A percentile compares a stretch with the other conserved stretches of the same genome.
Evolutionary conservation across 2,888 invertebrate genomes (phyloP).

Genomic region (Macrophya annulata): DNA sequence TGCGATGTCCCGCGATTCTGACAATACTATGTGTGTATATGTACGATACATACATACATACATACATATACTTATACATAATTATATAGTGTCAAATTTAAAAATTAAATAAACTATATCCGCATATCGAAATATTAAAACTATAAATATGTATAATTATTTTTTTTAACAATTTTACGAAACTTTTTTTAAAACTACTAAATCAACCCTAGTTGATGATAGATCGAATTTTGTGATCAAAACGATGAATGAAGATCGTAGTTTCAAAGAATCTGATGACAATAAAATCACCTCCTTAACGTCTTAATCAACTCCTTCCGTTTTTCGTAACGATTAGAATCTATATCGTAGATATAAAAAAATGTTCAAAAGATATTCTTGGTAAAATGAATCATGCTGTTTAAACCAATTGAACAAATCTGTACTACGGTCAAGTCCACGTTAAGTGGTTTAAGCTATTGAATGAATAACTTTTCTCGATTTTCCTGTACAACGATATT

Average conservation of each 20-base stretch:
- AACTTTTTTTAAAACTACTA: too few relatives aligned
- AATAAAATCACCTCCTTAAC: neutral
- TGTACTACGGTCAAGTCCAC: neutral
- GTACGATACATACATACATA: too few relatives aligned
- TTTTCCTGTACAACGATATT: too few relatives aligned
- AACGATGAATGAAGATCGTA: neutral
- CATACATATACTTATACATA: too few relatives aligned
- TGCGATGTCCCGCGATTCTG: conserved; percentile 30
- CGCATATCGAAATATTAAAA: too few relatives aligned
- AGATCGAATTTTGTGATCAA: too few relatives aligned
- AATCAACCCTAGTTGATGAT: neutral
- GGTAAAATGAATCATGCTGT: neutral
- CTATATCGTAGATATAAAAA: neutral
- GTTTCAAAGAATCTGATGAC: neutral
- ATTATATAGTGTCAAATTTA: neutral
- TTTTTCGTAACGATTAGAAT: neutral
- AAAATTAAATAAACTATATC: neutral
- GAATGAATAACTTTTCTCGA: neutral
- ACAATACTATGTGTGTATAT: conserved; percentile 25
- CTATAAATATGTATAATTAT: too few relatives aligned
- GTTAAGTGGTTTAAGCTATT: neutral
- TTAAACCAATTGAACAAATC: neutral
- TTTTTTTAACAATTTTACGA: too few relatives aligned
- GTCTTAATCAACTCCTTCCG: neutral
- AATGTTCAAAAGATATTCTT: neutral